Conservation (phyloP, 1,140 invertebrate species). For the Drosophila albomicans region DNA sequence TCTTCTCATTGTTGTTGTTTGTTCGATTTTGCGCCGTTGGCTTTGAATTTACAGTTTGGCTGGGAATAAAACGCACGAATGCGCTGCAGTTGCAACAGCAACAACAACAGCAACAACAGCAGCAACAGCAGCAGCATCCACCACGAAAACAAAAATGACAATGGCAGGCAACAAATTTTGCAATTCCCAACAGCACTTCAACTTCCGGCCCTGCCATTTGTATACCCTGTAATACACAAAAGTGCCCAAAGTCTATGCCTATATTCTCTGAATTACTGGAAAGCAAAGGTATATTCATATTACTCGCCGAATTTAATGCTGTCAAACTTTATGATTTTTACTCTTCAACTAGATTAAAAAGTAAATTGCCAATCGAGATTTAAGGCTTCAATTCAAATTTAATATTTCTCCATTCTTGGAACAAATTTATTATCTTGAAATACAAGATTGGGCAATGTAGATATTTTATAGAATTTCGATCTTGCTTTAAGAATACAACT, state of each 20-base stretch:
- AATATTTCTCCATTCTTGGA: too few relatives aligned
- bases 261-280: too few relatives aligned
- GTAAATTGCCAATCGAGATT: too few relatives aligned
- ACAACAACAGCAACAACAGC: neutral
- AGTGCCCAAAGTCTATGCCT: neutral
- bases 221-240: conserved; percentile 15
- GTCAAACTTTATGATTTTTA: too few relatives aligned
- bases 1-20: conserved; percentile 31
- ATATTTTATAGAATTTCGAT: too few relatives aligned
- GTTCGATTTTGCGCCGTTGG: conserved; percentile 76
- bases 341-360: too few relatives aligned
- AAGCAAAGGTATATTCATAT: too few relatives aligned
- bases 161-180: conserved; percentile 81
- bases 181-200: conserved; percentile 81
- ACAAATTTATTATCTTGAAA: too few relatives aligned
- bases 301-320: too few relatives aligned
- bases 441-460: too few relatives aligned
- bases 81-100: conserved; percentile 35
- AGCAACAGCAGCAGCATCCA: conserved; percentile 10
- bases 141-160: conserved; percentile 79
- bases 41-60: conserved; percentile 76
- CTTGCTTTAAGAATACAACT: too few relatives aligned
- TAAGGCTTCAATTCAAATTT: too few relatives aligned
- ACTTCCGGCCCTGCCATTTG: conserved; percentile 70
- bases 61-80: conserved; percentile 80